A percentile compares a stretch with the other conserved stretches of the same genome.
Evolutionary conservation across 2,797 vertebrate species (phyloP).

Genomic region (Capromys pilorides): DNA sequence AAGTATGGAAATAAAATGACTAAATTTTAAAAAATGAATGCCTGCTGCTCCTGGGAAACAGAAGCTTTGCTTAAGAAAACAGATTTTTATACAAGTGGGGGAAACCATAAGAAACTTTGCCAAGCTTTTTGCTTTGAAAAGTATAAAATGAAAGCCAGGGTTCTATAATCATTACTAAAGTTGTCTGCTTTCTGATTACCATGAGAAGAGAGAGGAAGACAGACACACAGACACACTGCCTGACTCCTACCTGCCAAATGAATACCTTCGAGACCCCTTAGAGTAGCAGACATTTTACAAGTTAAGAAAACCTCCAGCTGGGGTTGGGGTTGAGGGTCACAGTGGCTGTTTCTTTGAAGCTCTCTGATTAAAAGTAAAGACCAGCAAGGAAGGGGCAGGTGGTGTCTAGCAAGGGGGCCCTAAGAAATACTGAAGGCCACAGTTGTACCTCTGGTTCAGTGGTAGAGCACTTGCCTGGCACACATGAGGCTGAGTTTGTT

Average conservation of each 20-base stretch:
- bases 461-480: not conserved
- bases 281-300: not conserved
- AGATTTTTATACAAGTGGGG: slow-evolving; percentile 60
- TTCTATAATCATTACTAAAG: slow-evolving; percentile 51
- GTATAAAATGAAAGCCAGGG: slow-evolving; percentile 33
- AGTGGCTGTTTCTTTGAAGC: slow-evolving; percentile 34
- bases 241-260: not conserved
- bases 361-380: slow-evolving; percentile 44
- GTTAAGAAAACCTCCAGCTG: not conserved
- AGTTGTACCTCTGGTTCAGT: not conserved
- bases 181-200: slow-evolving; percentile 50
- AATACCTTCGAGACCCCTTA: slow-evolving; percentile 6
- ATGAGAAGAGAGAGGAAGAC: not conserved
- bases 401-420: not conserved
- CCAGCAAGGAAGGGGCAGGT: not conserved
- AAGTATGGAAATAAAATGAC: slow-evolving; percentile 57
- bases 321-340: not conserved
- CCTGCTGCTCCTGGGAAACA: slow-evolving; percentile 65
- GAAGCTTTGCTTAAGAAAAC: slow-evolving; percentile 69
- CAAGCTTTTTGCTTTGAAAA: slow-evolving; percentile 58
- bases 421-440: not conserved
- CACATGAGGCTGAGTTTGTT: not conserved
- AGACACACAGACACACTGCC: not conserved
- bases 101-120: slow-evolving; percentile 51
- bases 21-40: slow-evolving; percentile 59